Percentiles rank a stretch among this genome's conserved stretches.
phyloP scores from a whole-genome alignment of 1,140 invertebrate genomes.

The Scylla paramamosain region DNA sequence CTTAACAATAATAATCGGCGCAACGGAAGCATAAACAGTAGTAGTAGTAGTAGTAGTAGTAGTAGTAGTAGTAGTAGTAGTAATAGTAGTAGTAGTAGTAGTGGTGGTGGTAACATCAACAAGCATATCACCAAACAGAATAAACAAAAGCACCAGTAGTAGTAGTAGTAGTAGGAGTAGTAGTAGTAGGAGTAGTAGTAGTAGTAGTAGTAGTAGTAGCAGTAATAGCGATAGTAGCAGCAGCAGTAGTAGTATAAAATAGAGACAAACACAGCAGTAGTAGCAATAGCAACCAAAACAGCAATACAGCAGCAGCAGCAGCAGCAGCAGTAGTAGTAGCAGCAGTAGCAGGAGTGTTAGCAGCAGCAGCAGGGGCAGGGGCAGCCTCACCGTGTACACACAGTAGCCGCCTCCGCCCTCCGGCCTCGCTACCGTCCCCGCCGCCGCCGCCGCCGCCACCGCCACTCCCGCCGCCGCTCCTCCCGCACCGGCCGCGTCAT shows the following conservation, averaged over 20 bases:
- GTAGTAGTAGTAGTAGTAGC: neutral
- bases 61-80: constrained; percentile 22
- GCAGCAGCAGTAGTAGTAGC: no score
- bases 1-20: no score
- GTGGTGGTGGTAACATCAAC: neutral
- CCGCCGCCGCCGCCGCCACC: no score
- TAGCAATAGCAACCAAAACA: neutral
- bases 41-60: constrained; percentile 23
- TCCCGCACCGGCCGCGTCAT: no score
- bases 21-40: neutral
- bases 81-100: neutral
- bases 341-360: no score
- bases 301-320: neutral
- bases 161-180: neutral
- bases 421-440: no score
- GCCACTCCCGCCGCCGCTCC: no score
- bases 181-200: neutral
- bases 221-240: neutral
- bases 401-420: neutral
- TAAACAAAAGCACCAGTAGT: neutral
- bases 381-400: no score
- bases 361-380: no score
- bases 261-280: neutral
- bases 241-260: neutral
- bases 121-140: no score